phyloP scores from a whole-genome alignment of 2,797 vertebrate species.

The Simalia tracyae region DNA sequence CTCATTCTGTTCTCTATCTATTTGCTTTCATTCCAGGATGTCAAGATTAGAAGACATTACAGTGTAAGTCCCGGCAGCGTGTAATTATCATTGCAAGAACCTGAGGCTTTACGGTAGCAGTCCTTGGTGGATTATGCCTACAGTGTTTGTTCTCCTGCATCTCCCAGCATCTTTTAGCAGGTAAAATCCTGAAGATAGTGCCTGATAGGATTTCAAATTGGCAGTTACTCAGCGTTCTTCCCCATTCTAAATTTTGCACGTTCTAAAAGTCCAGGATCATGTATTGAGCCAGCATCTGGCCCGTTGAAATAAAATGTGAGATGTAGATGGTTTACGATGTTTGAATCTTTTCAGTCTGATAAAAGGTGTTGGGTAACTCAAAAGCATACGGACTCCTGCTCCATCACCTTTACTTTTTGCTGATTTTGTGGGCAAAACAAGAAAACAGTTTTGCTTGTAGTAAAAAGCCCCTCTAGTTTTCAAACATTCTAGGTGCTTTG shows the following conservation, averaged over 20 bases:
- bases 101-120: neutral
- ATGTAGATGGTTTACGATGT: neutral
- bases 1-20: neutral
- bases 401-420: neutral
- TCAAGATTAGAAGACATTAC: neutral
- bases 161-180: neutral
- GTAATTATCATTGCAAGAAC: neutral
- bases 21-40: neutral
- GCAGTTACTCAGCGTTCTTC: neutral
- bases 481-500: constrained; percentile 1
- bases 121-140: neutral
- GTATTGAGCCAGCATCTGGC: neutral
- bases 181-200: fast-evolving
- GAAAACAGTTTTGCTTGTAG: neutral
- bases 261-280: neutral
- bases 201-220: fast-evolving
- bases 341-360: neutral
- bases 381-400: neutral
- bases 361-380: neutral
- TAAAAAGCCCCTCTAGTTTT: neutral
- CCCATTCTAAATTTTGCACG: neutral
- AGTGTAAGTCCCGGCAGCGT: neutral
- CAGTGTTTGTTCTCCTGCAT: neutral
- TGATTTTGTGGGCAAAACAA: neutral
- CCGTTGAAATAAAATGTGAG: neutral